Percentiles rank a stretch among this genome's conserved stretches.
These are phyloP conservation scores for Camelus bactrianus DNA, from an alignment of 2,113 vertebrate species.

Conservation along the genomic window DNA sequence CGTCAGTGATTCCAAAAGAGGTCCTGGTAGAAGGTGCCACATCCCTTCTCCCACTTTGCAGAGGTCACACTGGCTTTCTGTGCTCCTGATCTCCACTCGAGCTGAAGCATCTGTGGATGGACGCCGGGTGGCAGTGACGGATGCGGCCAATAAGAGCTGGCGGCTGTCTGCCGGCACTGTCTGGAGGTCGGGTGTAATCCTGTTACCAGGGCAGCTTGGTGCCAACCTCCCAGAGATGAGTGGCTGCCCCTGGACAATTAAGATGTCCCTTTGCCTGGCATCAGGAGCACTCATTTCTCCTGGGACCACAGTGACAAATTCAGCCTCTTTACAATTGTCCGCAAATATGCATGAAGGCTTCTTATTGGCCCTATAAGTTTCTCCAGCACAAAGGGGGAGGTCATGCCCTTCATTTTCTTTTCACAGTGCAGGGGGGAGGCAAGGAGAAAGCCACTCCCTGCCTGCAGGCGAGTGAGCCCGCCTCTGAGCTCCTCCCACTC, in stretches of 20 bases:
- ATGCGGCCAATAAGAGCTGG: not conserved
- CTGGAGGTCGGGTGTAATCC: not conserved
- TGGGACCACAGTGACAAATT: not conserved
- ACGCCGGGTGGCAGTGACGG: accelerated
- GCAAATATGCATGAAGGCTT: not conserved
- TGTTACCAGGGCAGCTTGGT: accelerated
- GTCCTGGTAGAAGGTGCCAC: accelerated
- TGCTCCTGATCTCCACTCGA: accelerated
- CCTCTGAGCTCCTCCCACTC: accelerated
- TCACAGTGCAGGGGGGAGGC: too few relatives aligned
- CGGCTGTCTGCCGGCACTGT: accelerated
- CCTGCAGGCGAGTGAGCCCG: too few relatives aligned
- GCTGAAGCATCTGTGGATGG: not conserved
- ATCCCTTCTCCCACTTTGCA: not conserved
- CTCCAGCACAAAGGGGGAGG: not conserved
- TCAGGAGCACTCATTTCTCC: not conserved
- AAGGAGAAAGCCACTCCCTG: not conserved
- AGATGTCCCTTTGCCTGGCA: not conserved
- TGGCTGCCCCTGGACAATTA: not conserved
- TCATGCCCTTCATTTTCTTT: not conserved
- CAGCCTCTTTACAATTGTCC: not conserved
- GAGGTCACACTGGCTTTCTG: not conserved
- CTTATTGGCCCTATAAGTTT: not conserved
- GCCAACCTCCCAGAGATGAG: not conserved
- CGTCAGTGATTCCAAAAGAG: accelerated